phyloP scores from a whole-genome alignment of 2,888 invertebrate genomes.

The Habroteleia sp. region DNA sequence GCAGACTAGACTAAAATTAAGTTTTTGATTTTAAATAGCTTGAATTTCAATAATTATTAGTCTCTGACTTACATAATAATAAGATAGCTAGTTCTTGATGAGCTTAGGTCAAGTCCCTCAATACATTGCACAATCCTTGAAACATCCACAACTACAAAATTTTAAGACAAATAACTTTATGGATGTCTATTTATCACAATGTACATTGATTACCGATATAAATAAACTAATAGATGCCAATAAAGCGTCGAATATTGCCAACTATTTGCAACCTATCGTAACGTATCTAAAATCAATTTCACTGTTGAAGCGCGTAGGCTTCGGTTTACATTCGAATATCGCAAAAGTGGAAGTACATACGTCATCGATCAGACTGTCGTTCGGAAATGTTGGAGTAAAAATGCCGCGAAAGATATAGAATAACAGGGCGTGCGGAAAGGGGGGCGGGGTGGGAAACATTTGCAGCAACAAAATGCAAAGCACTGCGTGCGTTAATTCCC shows the following conservation, averaged over 20 bases:
- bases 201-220: not conserved
- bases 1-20: constrained; percentile 58
- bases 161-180: too few relatives aligned
- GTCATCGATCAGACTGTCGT: constrained; percentile 75
- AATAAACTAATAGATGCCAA: not conserved
- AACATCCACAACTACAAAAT: too few relatives aligned
- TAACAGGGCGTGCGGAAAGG: constrained; percentile 47
- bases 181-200: too few relatives aligned
- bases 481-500: constrained; percentile 79
- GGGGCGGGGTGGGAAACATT: constrained; percentile 71
- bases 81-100: too few relatives aligned
- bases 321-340: constrained; percentile 73
- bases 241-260: not conserved
- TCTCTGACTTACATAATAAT: too few relatives aligned
- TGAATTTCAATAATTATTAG: too few relatives aligned
- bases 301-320: constrained; percentile 38
- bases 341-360: constrained; percentile 75
- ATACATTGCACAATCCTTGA: too few relatives aligned
- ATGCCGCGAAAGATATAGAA: constrained; percentile 57
- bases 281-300: constrained; percentile 45
- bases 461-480: constrained; percentile 80
- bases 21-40: constrained; percentile 27
- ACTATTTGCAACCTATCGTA: constrained; percentile 11
- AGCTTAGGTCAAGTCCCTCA: too few relatives aligned
- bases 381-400: constrained; percentile 65